Conservation (phyloP, 2,797 vertebrate species). For the Clarias fuscus region DNA sequence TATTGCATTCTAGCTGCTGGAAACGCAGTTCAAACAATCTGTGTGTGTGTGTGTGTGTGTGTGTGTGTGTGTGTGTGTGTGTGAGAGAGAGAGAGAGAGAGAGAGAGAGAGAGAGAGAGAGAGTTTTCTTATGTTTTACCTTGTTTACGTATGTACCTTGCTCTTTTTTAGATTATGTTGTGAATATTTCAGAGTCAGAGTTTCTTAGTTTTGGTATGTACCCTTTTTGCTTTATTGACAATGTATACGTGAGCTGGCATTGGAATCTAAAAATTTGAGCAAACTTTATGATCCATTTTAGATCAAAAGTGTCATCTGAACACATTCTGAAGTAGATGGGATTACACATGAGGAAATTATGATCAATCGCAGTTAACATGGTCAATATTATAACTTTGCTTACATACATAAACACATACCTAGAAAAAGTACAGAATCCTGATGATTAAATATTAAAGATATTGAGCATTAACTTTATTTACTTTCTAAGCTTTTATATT, state of each 20-base stretch:
- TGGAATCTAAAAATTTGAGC: too few species aligned
- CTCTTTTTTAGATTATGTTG: background rate
- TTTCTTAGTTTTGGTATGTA: background rate
- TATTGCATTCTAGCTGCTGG: slow-evolving; percentile 12
- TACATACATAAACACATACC: background rate
- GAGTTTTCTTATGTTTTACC: background rate
- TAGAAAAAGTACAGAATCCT: background rate
- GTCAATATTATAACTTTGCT: background rate
- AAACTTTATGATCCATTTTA: too few species aligned
- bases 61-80: background rate
- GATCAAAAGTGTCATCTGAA: too few species aligned
- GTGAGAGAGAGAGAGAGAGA: too few species aligned
- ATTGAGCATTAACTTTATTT: background rate
- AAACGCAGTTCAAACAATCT: background rate
- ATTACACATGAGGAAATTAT: too few species aligned
- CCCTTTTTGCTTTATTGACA: background rate
- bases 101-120: background rate
- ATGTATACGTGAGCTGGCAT: too few species aligned
- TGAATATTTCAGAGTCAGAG: background rate
- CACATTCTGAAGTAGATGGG: too few species aligned
- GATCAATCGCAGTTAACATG: too few species aligned
- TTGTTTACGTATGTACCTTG: background rate
- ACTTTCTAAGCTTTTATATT: background rate
- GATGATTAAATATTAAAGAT: background rate
- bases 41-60: background rate